Evolutionary conservation across 2,888 invertebrate genomes (phyloP), one percentile per base, ranked within the genome.

Genomic region (Drosophila cognata): DNA sequence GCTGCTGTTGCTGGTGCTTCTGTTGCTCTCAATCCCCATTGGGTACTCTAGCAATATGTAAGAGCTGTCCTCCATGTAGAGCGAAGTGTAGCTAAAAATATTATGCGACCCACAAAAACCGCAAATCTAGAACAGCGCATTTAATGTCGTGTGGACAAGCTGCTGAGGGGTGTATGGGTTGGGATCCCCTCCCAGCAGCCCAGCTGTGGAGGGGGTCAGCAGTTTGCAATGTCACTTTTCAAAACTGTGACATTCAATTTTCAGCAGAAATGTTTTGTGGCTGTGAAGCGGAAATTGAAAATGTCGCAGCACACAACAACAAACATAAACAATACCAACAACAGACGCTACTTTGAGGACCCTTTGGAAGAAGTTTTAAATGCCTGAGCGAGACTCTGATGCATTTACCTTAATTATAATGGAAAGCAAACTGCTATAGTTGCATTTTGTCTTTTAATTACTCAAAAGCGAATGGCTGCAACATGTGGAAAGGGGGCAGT

Each of bases 231-330:
- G 81, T 79, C 75, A 76, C 78, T 87, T 84, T 81, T 71, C 71
- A 89, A 78, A 46, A 72, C 75, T 56, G 56, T 90, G 89, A 87
- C 90, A 87, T 86, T 87, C 89, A 84, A 90, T 90, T 86, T 88
- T 76, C 61, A 79, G 53, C 70, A 68, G 75, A 79, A 83, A 72
- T 74, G 72, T 67, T 79, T 79, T 81, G 86, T 73, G 89, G 84
- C 77, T 88, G 65, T 69, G 71, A 72, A 70, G 67, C 84, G 85
- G 88, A 87, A 87, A 87, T 87, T 87, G 90, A 87, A 86, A 88
- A 86, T 82, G 87, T 84, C 79, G 43, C 61, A 62, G 43, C 55
- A 50, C 21, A 51, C 28, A 53, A 46, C 16, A 46, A 25, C n/a
- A 43, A 43, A 10, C 11, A 56, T 36, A 46, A 46, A 33, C 38